A percentile compares a stretch with the other conserved stretches of the same genome.
phyloP scores from a whole-genome alignment of 2,113 vertebrate species.

The Dermatemys mawii region DNA sequence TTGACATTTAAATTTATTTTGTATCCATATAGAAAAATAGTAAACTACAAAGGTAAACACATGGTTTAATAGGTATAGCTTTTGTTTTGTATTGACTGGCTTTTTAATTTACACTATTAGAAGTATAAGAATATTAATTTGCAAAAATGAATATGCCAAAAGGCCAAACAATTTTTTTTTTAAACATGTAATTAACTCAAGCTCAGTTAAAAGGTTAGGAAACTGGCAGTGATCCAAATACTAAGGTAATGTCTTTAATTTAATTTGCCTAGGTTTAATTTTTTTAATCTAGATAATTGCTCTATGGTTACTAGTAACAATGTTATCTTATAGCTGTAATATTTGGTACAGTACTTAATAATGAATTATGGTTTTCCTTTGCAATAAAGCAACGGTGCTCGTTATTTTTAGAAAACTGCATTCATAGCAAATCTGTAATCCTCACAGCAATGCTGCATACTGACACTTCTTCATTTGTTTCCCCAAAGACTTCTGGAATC shows the following conservation, averaged over 20 bases:
- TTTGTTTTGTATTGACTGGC: background rate
- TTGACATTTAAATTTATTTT: background rate
- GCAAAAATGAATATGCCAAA: conserved; percentile 59
- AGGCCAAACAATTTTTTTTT: conserved; percentile 37
- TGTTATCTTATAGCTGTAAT: conserved; percentile 74
- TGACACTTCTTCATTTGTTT: background rate
- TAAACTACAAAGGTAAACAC: background rate
- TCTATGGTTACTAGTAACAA: conserved; percentile 76
- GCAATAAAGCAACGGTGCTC: background rate
- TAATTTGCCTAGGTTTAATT: conserved; percentile 77
- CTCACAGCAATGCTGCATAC: background rate
- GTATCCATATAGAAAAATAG: background rate
- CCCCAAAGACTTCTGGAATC: background rate
- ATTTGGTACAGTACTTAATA: conserved; percentile 69
- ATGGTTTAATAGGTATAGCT: background rate
- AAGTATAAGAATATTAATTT: conserved; percentile 33
- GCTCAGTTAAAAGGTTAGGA: conserved; percentile 84
- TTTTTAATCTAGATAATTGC: conserved; percentile 77
- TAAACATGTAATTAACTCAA: conserved; percentile 80
- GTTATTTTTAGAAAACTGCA: background rate
- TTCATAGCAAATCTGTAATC: background rate
- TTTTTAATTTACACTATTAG: conserved; percentile 14
- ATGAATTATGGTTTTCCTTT: conserved; percentile 42
- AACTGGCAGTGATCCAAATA: conserved; percentile 82
- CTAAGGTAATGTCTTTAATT: conserved; percentile 78